phyloP scores from a whole-genome alignment of 2,888 invertebrate genomes.

The Diaperis boleti region DNA sequence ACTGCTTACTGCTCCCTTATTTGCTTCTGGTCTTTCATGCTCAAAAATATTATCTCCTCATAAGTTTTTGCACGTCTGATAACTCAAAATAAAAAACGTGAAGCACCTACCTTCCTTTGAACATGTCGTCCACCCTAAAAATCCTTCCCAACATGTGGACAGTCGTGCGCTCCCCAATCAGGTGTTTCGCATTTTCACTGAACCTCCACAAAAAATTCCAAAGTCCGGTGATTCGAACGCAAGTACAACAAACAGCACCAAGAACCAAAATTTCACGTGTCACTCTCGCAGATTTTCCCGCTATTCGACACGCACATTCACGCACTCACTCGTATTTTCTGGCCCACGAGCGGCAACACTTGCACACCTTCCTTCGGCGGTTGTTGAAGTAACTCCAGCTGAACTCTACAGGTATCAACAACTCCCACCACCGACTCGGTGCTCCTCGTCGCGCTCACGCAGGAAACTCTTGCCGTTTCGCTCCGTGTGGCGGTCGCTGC shows the following conservation, averaged over 20 bases:
- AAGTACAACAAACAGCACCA: not conserved
- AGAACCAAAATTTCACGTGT: not conserved
- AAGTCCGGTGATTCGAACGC: conserved; percentile 5
- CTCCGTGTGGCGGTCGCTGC: conserved; percentile 40
- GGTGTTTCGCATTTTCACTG: conserved; percentile 1
- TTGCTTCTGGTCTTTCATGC: too few relatives aligned
- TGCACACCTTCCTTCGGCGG: conserved; percentile 47
- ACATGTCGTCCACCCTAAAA: conserved; percentile 15
- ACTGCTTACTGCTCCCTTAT: too few relatives aligned
- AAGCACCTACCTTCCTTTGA: conserved; percentile 8
- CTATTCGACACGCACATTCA: conserved; percentile 9
- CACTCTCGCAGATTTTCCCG: not conserved
- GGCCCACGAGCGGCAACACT: conserved; percentile 27
- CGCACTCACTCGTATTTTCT: conserved; percentile 15
- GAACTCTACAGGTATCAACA: conserved; percentile 59
- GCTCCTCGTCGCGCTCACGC: conserved; percentile 44
- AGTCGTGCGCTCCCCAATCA: not conserved
- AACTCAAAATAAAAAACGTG: not conserved
- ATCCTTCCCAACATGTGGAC: not conserved
- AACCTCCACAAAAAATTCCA: not conserved
- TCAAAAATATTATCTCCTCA: too few relatives aligned
- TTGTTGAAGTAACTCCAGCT: conserved; percentile 47
- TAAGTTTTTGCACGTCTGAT: too few relatives aligned
- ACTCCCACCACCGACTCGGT: conserved; percentile 50
- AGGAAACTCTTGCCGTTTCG: conserved; percentile 37